phyloP scores from a whole-genome alignment of 2,113 vertebrate genomes.

The Phyllopteryx taeniolatus region DNA sequence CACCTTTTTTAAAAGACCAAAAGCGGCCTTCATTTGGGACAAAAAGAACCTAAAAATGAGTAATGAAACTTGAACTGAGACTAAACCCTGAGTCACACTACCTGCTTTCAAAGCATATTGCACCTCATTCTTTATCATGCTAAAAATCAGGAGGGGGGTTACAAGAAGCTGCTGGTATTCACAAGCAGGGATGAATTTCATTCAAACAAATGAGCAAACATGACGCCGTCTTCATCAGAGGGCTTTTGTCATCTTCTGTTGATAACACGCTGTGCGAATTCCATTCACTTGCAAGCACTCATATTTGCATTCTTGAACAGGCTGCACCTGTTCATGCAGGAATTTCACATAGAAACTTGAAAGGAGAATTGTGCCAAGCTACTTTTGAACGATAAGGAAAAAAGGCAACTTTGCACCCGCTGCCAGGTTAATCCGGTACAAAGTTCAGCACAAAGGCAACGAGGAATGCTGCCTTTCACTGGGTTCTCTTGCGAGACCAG shows the following conservation, averaged over 20 bases:
- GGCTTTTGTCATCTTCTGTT: conserved; percentile 19
- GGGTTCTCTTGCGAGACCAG: conserved; percentile 28
- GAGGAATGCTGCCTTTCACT: conserved; percentile 27
- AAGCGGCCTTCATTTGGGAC: conserved; percentile 11
- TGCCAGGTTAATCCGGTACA: conserved; percentile 34
- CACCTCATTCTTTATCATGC: conserved; percentile 25
- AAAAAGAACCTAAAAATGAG: conserved; percentile 30
- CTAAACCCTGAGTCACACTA: conserved; percentile 28
- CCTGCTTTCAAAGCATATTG: conserved; percentile 18
- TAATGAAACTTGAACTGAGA: conserved; percentile 39
- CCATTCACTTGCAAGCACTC: conserved; percentile 46
- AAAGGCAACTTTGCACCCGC: conserved; percentile 45
- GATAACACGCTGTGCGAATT: conserved; percentile 51
- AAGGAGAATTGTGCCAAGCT: conserved; percentile 32
- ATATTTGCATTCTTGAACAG: conserved; percentile 49
- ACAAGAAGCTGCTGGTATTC: conserved; percentile 34
- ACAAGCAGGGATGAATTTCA: conserved; percentile 34
- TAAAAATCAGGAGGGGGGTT: conserved; percentile 21
- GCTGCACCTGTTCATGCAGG: conserved; percentile 38
- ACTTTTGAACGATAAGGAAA: conserved; percentile 47
- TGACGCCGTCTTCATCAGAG: conserved; percentile 38
- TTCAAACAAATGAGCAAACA: conserved; percentile 39
- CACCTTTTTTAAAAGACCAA: conserved; percentile 29
- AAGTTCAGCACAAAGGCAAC: conserved; percentile 34
- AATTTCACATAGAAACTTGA: conserved; percentile 44